These are phyloP conservation scores for Gallirallus australis DNA, from an alignment of 2,797 vertebrate genomes.

Conservation along the genomic window DNA sequence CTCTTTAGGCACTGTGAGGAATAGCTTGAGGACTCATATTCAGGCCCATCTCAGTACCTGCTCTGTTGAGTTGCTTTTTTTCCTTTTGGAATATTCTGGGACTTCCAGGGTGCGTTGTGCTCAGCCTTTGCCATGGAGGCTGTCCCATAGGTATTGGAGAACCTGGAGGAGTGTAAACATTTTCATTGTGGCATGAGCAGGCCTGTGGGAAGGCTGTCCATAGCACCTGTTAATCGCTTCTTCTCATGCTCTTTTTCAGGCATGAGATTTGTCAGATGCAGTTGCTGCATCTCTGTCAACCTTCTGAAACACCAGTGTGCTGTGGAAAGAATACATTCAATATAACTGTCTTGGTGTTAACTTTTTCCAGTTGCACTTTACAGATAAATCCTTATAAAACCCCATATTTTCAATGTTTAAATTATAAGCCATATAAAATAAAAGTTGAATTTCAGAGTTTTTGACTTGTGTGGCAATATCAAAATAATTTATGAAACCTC, in stretches of 20 bases:
- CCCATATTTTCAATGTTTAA: neutral
- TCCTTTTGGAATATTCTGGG: neutral
- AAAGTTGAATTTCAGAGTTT: neutral
- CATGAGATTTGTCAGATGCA: neutral
- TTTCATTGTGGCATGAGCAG: neutral
- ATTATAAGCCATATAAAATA: neutral
- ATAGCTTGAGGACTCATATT: neutral
- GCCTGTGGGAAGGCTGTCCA: neutral
- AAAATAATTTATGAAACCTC: neutral
- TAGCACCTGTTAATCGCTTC: neutral
- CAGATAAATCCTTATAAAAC: neutral
- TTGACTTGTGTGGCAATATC: neutral
- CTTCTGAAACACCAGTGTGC: neutral
- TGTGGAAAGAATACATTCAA: neutral
- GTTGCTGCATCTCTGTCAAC: neutral
- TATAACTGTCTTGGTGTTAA: neutral
- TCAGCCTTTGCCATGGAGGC: neutral
- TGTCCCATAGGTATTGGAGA: neutral
- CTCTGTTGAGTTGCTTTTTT: neutral
- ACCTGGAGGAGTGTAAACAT: neutral
- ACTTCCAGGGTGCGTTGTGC: neutral
- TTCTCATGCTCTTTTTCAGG: neutral
- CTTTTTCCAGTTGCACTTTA: neutral
- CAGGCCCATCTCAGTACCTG: neutral
- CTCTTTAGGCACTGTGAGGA: neutral